A percentile compares a stretch with the other conserved stretches of the same genome.
Conservation (phyloP, 2,888 invertebrate genomes). For the Nemotelus pantherinus region DNA sequence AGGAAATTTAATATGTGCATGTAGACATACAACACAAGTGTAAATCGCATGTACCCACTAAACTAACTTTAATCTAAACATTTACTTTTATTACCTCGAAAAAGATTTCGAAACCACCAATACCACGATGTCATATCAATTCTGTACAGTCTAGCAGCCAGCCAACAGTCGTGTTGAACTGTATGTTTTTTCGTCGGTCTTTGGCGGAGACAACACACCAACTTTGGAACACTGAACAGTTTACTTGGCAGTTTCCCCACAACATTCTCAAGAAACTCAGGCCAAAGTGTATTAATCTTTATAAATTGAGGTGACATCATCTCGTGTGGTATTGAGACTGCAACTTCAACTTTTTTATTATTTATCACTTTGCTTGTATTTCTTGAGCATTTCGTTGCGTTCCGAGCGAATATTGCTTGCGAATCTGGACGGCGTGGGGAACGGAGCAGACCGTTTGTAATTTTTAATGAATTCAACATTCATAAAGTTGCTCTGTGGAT, state of each 20-base stretch:
- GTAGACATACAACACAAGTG: no score
- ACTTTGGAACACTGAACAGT: background rate
- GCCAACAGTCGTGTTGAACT: no score
- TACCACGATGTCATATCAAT: no score
- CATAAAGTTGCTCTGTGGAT: background rate
- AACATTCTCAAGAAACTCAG: conserved; percentile 21
- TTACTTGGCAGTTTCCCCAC: background rate
- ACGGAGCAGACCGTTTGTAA: background rate
- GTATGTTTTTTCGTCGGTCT: background rate
- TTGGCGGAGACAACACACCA: conserved; percentile 5
- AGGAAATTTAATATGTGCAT: no score
- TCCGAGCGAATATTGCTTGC: no score
- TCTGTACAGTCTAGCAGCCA: no score
- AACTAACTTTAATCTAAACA: no score
- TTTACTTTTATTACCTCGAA: no score
- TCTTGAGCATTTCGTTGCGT: background rate
- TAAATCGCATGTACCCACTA: no score
- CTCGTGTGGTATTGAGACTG: conserved; percentile 37
- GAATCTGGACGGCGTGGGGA: background rate
- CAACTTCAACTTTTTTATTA: conserved; percentile 15
- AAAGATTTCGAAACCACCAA: no score
- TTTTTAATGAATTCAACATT: conserved; percentile 32
- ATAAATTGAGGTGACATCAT: conserved; percentile 41
- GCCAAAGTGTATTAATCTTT: conserved; percentile 29
- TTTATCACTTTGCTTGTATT: conserved; percentile 11